Percentiles rank a stretch among this genome's conserved stretches.
Conservation (phyloP, 2,797 vertebrate genomes). For the Dendrocincla tyrannina region DNA sequence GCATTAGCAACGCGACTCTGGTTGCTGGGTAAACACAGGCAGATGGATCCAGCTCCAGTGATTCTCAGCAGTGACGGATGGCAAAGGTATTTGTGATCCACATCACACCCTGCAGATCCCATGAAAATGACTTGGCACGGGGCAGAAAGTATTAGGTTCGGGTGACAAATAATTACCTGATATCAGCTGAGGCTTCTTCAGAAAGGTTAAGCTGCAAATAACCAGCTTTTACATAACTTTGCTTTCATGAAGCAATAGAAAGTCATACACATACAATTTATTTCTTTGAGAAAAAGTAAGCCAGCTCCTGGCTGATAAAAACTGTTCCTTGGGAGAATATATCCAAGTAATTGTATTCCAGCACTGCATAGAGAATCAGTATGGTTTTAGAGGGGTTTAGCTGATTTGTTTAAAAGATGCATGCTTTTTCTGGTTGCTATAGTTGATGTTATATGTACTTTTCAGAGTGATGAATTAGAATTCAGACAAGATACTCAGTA, state of each 20-base stretch:
- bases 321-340: background rate
- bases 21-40: conserved; percentile 90
- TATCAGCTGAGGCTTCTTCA: conserved; percentile 79
- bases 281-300: background rate
- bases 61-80: conserved; percentile 78
- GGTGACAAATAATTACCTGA: conserved; percentile 88
- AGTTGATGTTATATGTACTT: background rate
- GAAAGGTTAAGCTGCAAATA: conserved; percentile 85
- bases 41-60: conserved; percentile 80
- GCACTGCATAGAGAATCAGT: background rate
- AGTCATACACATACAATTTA: background rate
- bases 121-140: conserved; percentile 80
- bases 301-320: background rate
- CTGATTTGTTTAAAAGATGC: background rate
- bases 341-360: background rate
- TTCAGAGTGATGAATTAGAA: background rate
- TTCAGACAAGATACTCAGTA: background rate
- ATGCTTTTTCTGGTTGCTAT: background rate
- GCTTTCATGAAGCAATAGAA: conserved; percentile 9
- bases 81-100: conserved; percentile 73
- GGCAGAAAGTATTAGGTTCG: conserved; percentile 84
- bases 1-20: conserved; percentile 81
- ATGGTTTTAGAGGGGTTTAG: background rate
- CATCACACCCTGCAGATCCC: conserved; percentile 71
- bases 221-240: conserved; percentile 45